These are phyloP conservation scores for Dreissena polymorpha DNA, from an alignment of 1,140 invertebrate genomes.

Conservation along the genomic window DNA sequence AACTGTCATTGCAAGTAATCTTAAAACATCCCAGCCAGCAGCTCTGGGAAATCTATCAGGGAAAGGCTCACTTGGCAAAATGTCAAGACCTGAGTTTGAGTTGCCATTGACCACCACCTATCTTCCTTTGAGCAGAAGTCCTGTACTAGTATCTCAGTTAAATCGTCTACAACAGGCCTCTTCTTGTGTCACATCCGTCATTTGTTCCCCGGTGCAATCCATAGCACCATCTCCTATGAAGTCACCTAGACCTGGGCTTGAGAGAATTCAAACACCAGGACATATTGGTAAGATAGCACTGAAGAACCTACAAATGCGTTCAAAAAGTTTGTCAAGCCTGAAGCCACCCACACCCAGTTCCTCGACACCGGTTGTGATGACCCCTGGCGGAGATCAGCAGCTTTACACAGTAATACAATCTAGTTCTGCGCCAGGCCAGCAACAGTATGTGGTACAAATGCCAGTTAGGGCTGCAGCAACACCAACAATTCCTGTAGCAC, in stretches of 20 bases:
- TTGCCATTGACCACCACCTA: conserved; percentile 21
- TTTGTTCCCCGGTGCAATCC: neutral
- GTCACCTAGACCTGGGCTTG: conserved; percentile 2
- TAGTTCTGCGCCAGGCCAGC: neutral
- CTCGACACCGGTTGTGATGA: conserved; percentile 19
- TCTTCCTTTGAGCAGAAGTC: conserved; percentile 5
- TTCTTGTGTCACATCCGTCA: neutral
- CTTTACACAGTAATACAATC: neutral
- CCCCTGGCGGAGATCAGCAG: neutral
- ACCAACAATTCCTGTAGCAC: conserved; percentile 33
- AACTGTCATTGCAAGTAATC: neutral
- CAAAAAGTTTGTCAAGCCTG: conserved; percentile 36
- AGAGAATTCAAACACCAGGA: conserved; percentile 9
- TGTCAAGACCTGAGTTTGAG: conserved; percentile 7
- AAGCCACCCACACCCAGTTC: neutral
- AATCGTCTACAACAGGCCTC: neutral
- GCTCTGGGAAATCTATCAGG: neutral
- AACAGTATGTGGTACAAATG: conserved; percentile 30
- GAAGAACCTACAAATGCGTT: conserved; percentile 48
- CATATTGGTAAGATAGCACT: conserved; percentile 37
- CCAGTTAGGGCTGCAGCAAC: conserved; percentile 20
- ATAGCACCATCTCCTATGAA: conserved; percentile 18
- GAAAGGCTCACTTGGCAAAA: conserved; percentile 12
- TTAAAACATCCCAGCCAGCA: neutral
- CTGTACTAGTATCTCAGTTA: neutral